A percentile compares a stretch with the other conserved stretches of the same genome.
phyloP scores from a whole-genome alignment of 2,888 invertebrate species.

The Odontocerum albicorne region DNA sequence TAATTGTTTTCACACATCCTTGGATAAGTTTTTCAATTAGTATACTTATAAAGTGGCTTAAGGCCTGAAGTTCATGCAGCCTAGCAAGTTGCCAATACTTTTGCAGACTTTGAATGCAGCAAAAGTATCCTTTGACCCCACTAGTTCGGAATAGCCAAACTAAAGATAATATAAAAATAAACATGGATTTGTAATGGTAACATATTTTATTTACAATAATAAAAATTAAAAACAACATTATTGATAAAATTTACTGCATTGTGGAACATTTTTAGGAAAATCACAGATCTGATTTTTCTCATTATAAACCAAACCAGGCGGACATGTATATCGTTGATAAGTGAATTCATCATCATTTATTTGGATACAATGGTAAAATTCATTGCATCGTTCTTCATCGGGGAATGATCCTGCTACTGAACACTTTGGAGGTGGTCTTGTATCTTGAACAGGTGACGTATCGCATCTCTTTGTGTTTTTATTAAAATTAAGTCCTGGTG shows the following conservation, averaged over 20 bases:
- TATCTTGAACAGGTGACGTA: background rate
- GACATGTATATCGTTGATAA: conserved; percentile 24
- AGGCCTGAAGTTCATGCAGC: too few species aligned
- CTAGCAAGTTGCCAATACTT: too few species aligned
- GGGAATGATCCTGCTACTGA: conserved; percentile 28
- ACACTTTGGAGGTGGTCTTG: conserved; percentile 21
- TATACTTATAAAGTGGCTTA: too few species aligned
- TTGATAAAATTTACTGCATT: conserved; percentile 22
- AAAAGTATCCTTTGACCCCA: too few species aligned
- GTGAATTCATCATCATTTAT: conserved; percentile 12
- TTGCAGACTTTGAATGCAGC: too few species aligned
- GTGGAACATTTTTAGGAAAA: conserved; percentile 29
- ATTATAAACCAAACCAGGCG: conserved; percentile 30
- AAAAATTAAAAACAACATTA: too few species aligned
- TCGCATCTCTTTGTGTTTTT: conserved; percentile 28
- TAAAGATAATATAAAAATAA: too few species aligned
- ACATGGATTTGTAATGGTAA: too few species aligned
- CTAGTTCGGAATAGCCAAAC: too few species aligned
- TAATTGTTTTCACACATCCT: too few species aligned
- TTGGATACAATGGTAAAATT: conserved; percentile 31
- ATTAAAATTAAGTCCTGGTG: conserved; percentile 28
- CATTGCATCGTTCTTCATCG: conserved; percentile 26
- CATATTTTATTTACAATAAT: background rate
- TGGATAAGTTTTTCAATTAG: too few species aligned
- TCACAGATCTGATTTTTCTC: conserved; percentile 31